A percentile compares a stretch with the other conserved stretches of the same genome.
These are phyloP conservation scores for Beris chalybata DNA, from an alignment of 2,888 invertebrate species.

Conservation along the genomic window DNA sequence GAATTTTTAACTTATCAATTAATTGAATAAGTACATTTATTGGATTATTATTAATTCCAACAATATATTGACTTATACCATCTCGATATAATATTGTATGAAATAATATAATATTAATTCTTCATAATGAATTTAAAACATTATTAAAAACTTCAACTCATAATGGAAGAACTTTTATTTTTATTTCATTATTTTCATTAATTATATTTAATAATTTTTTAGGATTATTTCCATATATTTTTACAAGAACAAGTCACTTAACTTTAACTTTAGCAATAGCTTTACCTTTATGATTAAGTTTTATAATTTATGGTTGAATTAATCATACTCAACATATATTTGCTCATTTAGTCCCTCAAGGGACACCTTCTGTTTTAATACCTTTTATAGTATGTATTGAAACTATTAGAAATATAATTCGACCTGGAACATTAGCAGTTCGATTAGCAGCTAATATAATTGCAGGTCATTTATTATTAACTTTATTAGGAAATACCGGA, in stretches of 20 bases:
- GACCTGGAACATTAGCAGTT: constrained; percentile 69
- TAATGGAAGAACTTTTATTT: constrained; percentile 61
- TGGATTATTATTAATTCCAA: too few species aligned
- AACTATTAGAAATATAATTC: constrained; percentile 72
- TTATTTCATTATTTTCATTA: constrained; percentile 62
- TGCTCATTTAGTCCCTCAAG: constrained; percentile 69
- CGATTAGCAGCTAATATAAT: constrained; percentile 78
- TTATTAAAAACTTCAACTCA: constrained; percentile 57
- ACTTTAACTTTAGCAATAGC: constrained; percentile 62
- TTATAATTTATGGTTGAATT: constrained; percentile 68
- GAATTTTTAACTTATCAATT: constrained; percentile 58
- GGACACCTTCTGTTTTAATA: constrained; percentile 66
- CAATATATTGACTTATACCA: too few species aligned
- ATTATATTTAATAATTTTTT: constrained; percentile 70
- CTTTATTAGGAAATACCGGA: constrained; percentile 60
- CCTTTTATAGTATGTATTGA: constrained; percentile 76
- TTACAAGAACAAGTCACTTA: constrained; percentile 69
- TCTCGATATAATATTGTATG: constrained; percentile 58
- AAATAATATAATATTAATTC: constrained; percentile 57
- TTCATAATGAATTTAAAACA: constrained; percentile 64
- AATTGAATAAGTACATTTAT: constrained; percentile 68
- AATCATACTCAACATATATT: constrained; percentile 67
- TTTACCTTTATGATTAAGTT: constrained; percentile 65
- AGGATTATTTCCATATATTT: constrained; percentile 72
- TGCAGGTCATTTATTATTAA: constrained; percentile 70